Evolutionary conservation across 2,113 vertebrate genomes (phyloP).

Genomic region (Phalacrocorax aristotelis): DNA sequence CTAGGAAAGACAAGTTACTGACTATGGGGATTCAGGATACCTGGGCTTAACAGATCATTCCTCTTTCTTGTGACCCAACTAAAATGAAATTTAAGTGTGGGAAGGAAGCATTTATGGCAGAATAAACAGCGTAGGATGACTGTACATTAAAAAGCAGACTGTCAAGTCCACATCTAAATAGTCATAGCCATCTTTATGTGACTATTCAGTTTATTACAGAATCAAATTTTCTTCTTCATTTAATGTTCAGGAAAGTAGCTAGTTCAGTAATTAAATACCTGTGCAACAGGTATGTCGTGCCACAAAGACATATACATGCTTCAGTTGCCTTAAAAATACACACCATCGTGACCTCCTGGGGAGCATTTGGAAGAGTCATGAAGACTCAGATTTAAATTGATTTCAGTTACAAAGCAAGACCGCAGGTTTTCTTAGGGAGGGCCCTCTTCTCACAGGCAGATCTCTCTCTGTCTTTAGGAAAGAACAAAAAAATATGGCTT

Average conservation of each 20-base stretch:
- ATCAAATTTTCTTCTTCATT: not conserved
- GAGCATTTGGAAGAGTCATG: not conserved
- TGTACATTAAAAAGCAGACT: not conserved
- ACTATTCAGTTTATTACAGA: not conserved
- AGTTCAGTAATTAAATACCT: not conserved
- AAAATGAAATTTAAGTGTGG: not conserved
- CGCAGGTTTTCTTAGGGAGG: not conserved
- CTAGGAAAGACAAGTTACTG: not conserved
- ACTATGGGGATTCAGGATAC: accelerated
- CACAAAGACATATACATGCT: not conserved
- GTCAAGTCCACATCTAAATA: not conserved
- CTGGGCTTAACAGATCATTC: not conserved
- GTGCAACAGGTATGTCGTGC: not conserved
- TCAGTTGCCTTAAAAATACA: not conserved
- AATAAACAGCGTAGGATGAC: not conserved
- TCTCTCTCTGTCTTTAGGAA: not conserved
- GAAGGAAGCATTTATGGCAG: not conserved
- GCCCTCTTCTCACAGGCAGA: not conserved
- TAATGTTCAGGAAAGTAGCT: not conserved
- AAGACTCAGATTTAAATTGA: not conserved
- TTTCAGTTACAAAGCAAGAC: not conserved
- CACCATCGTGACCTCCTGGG: not conserved
- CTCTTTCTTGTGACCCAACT: not conserved
- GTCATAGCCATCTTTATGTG: not conserved
- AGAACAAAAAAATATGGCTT: accelerated